Base-by-base conservation (phyloP, 2,888 invertebrate species). In the Chironomus riparius region DNA sequence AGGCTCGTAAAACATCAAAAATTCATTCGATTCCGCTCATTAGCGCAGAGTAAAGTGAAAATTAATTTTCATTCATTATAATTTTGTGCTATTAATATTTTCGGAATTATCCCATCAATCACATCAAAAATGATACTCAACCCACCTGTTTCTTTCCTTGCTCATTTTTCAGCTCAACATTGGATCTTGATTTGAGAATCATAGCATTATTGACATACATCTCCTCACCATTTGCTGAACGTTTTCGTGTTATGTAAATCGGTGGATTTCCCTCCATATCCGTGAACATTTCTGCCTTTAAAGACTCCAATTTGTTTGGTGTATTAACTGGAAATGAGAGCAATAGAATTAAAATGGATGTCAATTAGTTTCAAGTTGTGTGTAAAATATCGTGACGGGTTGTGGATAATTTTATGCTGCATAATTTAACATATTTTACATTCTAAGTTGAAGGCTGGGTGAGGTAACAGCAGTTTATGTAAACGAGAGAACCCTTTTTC, bases 171-270 rank as follows among this genome's bases (percentile, higher is more conserved):
- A 90, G 87, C 79, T 88, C 86, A 80, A 88, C 88, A 81, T 89
- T 87, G 22, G 92, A 91, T 77, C 89, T 87, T 69, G 88, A 87
- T 77, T 88, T 87, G 79, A 91, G 85, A 74, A 95, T 88, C 81
- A 89, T 89, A 2, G 95, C 95, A 83, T 95, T 94, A 85, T 95
- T 95, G 78, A 95, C 90, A 84, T 88, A 96, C 80, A 94, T 88
- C 79, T 93, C 92, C 65, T 85, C 83, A 79, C 89, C 89, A 83
- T 87, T 87, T 4, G 83, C 80, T 69, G 86, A 87, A 13, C 87
- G 86, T 77, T 87, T 88, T 78, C 89, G 87, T 72, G 93, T 93
- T 77, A 95, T 90, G 91, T 94, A 95, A 73, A 95, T 85, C 0
- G 93, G 93, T 0, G 94, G 93, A 85, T 92, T 94, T 18, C 94